Evolutionary conservation across 1,140 invertebrate species (phyloP).

Genomic region (Lordiphosa stackelbergi): DNA sequence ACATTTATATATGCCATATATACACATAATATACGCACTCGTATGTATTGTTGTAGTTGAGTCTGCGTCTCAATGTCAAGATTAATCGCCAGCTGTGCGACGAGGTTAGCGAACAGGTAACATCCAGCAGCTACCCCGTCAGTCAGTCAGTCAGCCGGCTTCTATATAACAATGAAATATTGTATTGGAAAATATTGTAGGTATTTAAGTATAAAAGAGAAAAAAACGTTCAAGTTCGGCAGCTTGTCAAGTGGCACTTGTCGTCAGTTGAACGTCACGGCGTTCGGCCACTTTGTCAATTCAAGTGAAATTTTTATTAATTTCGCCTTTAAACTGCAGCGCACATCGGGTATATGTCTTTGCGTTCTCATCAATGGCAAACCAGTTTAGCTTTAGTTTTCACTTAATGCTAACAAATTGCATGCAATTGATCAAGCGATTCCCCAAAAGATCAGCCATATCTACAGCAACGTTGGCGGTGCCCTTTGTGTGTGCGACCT

Average conservation of each 20-base stretch:
- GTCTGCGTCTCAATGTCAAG: conserved; percentile 63
- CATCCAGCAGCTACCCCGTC: conserved; percentile 12
- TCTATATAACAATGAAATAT: conserved; percentile 69
- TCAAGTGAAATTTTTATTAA: conserved; percentile 76
- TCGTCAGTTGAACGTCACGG: conserved; percentile 74
- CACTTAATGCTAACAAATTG: conserved; percentile 73
- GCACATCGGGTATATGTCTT: conserved; percentile 27
- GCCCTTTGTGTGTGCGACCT: conserved; percentile 55
- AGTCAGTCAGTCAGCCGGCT: conserved; percentile 37
- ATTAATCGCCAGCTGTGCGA: conserved; percentile 72
- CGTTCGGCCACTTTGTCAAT: conserved; percentile 72
- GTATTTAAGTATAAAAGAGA: conserved; percentile 11
- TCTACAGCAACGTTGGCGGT: conserved; percentile 33
- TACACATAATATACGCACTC: conserved; percentile 3
- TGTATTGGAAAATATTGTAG: conserved; percentile 26
- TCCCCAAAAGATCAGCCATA: conserved; percentile 18
- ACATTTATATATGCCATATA: conserved; percentile 48
- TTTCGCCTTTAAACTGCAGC: conserved; percentile 68
- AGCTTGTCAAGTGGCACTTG: conserved; percentile 76
- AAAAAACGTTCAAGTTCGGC: conserved; percentile 69
- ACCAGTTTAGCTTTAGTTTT: conserved; percentile 56
- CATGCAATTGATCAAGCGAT: conserved; percentile 60
- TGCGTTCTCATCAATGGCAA: conserved; percentile 51
- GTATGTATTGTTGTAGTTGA: background rate
- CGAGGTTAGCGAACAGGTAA: conserved; percentile 56